These are phyloP conservation scores for Hypotaenidia philippensis DNA, from an alignment of 2,797 vertebrate species.

Conservation along the genomic window DNA sequence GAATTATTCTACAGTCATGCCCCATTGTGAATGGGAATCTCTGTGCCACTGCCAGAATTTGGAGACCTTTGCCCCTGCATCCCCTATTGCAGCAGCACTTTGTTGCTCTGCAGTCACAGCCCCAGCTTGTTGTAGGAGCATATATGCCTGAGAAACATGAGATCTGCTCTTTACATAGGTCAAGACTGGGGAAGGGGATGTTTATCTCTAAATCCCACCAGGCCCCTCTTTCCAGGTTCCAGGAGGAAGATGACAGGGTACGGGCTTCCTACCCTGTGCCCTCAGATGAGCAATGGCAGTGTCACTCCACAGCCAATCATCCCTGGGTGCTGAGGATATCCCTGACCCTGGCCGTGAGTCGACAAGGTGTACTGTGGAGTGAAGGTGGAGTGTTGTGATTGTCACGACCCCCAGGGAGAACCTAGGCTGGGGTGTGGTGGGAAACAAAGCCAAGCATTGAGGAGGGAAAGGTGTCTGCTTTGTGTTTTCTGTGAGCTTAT, in stretches of 20 bases:
- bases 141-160: not conserved
- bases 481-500: not conserved
- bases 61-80: not conserved
- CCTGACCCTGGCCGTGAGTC: rapidly evolving
- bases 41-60: not conserved
- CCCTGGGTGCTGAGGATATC: not conserved
- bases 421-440: not conserved
- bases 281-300: not conserved
- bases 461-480: not conserved
- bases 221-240: not conserved
- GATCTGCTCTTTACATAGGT: not conserved
- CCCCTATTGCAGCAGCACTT: not conserved
- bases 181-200: not conserved
- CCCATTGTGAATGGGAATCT: not conserved
- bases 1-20: not conserved
- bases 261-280: not conserved
- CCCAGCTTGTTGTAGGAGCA: not conserved
- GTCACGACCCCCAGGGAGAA: not conserved
- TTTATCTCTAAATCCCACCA: not conserved
- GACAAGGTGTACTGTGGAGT: rapidly evolving
- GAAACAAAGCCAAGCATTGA: rapidly evolving
- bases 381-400: not conserved
- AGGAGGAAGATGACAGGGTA: not conserved
- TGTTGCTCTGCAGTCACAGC: not conserved
- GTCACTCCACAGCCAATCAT: too few relatives aligned